These are phyloP conservation scores for Anolis apletophallus DNA, from an alignment of 2,797 vertebrate species.

Conservation along the genomic window DNA sequence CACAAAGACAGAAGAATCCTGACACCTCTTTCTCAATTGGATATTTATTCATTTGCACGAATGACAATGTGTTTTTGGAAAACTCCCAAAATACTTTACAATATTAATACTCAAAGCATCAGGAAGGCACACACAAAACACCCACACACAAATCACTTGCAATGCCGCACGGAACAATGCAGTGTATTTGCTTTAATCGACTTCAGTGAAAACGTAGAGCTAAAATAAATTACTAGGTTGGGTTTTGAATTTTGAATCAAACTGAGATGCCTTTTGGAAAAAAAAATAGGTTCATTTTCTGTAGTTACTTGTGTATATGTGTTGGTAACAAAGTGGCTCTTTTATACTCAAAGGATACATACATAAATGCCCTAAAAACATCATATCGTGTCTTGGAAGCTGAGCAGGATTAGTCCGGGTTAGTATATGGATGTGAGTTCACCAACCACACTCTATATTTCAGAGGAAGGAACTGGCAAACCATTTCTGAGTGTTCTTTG, in stretches of 20 bases:
- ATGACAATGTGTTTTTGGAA: neutral
- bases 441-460: no score
- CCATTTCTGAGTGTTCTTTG: no score
- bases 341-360: neutral
- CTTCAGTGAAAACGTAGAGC: no score
- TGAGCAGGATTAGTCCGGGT: no score
- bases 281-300: neutral
- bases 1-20: neutral
- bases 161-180: neutral
- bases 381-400: no score
- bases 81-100: neutral
- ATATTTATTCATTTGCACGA: neutral
- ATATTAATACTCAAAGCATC: no score
- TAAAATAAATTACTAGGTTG: neutral
- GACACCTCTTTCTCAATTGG: neutral
- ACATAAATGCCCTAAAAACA: no score
- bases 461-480: no score
- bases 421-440: no score
- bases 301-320: neutral
- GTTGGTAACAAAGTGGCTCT: neutral
- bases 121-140: neutral
- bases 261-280: neutral
- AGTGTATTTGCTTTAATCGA: neutral
- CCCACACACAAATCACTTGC: no score
- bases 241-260: neutral